Base-by-base conservation (phyloP, 2,797 vertebrate species). In the Sylvia borin region DNA sequence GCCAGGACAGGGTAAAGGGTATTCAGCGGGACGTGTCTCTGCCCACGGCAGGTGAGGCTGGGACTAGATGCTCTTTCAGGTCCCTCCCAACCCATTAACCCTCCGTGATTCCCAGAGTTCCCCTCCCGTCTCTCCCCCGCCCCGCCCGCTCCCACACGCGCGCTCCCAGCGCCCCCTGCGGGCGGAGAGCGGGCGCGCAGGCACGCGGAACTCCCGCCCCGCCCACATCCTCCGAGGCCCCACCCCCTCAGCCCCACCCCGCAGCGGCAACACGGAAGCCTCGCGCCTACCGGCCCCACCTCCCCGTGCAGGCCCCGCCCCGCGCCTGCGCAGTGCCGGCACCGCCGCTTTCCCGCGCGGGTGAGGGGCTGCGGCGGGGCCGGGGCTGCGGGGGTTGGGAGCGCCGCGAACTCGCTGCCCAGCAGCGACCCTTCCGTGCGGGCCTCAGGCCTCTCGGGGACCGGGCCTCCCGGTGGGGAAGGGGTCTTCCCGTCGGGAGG, bases 101-200 rank as follows among this genome's bases (percentile, higher is more conserved):
- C 16, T 1, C 24, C 0, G 32, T 0, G 6, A n/a, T 15, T 72
- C 45, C 53, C 1, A 0, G 1, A 2, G 0, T 11, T 12, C 10
- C 27, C 4, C 34, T 4, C 22, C 43, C 16, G 16, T 2, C 24
- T 0, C 2, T 1, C 21, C 42, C 21, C 1, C 68, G 1, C 5
- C 10, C 27, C 22, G 2, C 22, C 15, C 15, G 5, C 20, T 13
- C 55, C 5, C 15, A 2, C 15, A 11, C 27, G 7, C 17, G 51
- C 11, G 16, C 61, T 64, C 42, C 16, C 50, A 20, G 34, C 60
- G 42, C 60, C 50, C 68, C 68, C 80, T 83, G 58, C 29, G 24
- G 68, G 48, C 22, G 22, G 27, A 45, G 18, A 22, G 47, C 21
- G 21, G 13, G 5, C 20, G 21, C 47, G 13, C 32, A 34, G 7